A percentile compares a stretch with the other conserved stretches of the same genome.
These are phyloP conservation scores for Magallana angulata DNA, from an alignment of 1,140 invertebrate genomes.

Conservation along the genomic window DNA sequence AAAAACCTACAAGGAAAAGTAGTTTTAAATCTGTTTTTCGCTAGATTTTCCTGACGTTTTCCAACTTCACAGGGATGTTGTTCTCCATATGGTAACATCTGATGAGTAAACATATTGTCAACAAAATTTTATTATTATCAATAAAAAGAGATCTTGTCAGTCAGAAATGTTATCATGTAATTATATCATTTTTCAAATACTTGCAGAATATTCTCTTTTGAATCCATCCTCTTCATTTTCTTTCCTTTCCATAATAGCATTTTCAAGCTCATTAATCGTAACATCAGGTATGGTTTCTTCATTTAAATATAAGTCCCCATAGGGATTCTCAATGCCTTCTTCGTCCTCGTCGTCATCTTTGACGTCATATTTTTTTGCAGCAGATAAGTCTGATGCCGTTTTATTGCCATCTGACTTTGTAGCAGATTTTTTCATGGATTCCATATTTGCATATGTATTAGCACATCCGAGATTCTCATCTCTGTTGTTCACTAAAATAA, in stretches of 20 bases:
- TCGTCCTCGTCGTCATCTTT: constrained; percentile 5
- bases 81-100: constrained; percentile 6
- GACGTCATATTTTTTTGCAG: not conserved
- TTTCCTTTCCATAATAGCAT: not conserved
- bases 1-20: not conserved
- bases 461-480: not conserved
- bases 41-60: not conserved
- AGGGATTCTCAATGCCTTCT: constrained; percentile 24
- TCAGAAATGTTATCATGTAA: not conserved
- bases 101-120: not conserved
- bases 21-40: constrained; percentile 15
- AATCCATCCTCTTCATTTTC: not conserved
- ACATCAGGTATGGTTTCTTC: not conserved
- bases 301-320: not conserved
- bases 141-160: not conserved
- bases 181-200: not conserved
- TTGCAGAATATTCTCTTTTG: constrained; percentile 15
- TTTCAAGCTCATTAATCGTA: not conserved
- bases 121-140: not conserved
- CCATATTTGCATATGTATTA: not conserved
- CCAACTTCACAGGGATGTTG: constrained; percentile 2
- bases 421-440: not conserved
- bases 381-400: not conserved
- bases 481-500: not conserved
- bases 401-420: not conserved